phyloP scores from a whole-genome alignment of 2,888 invertebrate species.

The Drosophila parthenogenetica region DNA sequence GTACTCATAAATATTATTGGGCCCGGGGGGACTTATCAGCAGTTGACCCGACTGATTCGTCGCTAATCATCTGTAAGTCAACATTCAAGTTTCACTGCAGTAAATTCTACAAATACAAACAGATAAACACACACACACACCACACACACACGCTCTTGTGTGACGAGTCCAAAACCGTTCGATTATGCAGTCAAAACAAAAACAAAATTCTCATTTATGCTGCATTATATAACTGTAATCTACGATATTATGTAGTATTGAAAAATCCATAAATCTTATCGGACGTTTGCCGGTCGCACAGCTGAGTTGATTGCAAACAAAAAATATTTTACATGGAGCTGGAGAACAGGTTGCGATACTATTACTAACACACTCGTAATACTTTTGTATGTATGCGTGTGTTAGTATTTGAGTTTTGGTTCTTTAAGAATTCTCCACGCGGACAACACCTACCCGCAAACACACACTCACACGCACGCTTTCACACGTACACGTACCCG shows the following conservation, averaged over 20 bases:
- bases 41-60: conserved; percentile 54
- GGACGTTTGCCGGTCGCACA: conserved; percentile 45
- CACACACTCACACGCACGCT: conserved; percentile 13
- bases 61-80: conserved; percentile 62
- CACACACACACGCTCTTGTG: not conserved
- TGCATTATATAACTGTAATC: conserved; percentile 11
- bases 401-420: conserved; percentile 21
- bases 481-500: conserved; percentile 13
- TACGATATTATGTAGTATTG: conserved; percentile 28
- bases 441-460: conserved; percentile 23
- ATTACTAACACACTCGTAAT: conserved; percentile 29
- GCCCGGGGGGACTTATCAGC: conserved; percentile 55
- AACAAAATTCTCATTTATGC: conserved; percentile 15
- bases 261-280: conserved; percentile 66
- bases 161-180: conserved; percentile 23
- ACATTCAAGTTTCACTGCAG: conserved; percentile 29
- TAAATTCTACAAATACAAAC: conserved; percentile 6
- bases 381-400: conserved; percentile 24
- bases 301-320: conserved; percentile 49
- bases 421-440: conserved; percentile 46
- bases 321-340: conserved; percentile 20
- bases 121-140: not conserved
- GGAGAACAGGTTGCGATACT: conserved; percentile 70
- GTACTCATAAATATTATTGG: conserved; percentile 16
- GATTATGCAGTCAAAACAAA: conserved; percentile 42